phyloP scores from a whole-genome alignment of 2,113 vertebrate genomes.

The Conger conger region DNA sequence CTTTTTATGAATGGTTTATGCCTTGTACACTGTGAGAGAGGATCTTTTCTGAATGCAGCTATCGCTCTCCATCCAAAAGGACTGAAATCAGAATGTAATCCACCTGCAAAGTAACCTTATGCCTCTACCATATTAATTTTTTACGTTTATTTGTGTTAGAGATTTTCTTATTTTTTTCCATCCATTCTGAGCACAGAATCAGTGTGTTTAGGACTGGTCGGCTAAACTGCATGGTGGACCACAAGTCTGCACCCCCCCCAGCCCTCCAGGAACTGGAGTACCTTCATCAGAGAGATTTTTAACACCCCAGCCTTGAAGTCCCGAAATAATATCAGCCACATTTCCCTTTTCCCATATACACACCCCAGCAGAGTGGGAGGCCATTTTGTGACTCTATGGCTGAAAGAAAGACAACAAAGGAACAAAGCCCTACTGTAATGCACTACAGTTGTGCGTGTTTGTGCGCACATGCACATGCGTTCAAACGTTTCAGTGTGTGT shows the following conservation, averaged over 20 bases:
- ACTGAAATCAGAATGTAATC: too few species aligned
- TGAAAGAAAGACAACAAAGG: not conserved
- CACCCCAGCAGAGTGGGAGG: not conserved
- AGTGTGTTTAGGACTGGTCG: not conserved
- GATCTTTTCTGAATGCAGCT: too few species aligned
- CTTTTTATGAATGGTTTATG: too few species aligned
- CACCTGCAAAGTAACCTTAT: too few species aligned
- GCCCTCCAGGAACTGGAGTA: not conserved
- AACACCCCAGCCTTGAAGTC: not conserved
- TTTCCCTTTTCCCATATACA: not conserved
- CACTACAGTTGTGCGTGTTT: not conserved
- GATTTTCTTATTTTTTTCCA: too few species aligned
- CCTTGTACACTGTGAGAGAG: too few species aligned
- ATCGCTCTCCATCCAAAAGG: too few species aligned
- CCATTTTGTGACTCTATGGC: not conserved
- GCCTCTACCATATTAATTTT: too few species aligned
- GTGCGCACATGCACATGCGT: not conserved
- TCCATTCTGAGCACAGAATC: not conserved
- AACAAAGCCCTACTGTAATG: slow-evolving; percentile 21
- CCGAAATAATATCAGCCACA: not conserved
- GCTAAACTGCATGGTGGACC: not conserved
- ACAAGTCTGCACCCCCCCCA: not conserved
- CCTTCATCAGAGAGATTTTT: too few species aligned
- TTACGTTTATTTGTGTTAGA: too few species aligned
- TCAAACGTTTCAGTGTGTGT: not conserved